Evolutionary conservation across 2,797 vertebrate genomes (phyloP).

Genomic region (Cottoperca gobio): DNA sequence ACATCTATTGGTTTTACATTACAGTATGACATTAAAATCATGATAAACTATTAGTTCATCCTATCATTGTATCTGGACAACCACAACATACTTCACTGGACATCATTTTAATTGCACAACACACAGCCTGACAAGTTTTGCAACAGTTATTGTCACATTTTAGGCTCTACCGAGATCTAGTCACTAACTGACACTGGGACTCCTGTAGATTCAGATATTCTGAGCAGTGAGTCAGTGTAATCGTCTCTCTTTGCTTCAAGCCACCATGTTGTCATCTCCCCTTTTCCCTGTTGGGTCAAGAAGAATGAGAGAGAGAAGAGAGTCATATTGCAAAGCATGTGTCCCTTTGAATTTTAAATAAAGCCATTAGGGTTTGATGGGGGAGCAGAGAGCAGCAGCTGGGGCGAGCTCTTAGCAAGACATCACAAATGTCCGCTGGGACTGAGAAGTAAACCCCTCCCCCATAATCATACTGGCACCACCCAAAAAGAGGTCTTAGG

Average conservation of each 20-base stretch:
- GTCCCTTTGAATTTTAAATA: conserved; percentile 71
- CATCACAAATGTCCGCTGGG: conserved; percentile 54
- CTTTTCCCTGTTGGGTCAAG: conserved; percentile 80
- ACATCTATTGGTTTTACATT: conserved; percentile 25
- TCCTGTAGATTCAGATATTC: conserved; percentile 48
- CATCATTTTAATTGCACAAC: conserved; percentile 18
- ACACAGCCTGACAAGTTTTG: conserved; percentile 19
- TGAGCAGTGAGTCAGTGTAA: conserved; percentile 54
- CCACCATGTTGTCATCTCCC: conserved; percentile 88
- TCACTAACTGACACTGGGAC: conserved; percentile 76
- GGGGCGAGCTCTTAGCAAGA: conserved; percentile 60
- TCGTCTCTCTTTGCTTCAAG: conserved; percentile 78
- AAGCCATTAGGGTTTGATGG: conserved; percentile 67
- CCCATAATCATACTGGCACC: conserved; percentile 43
- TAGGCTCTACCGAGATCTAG: conserved; percentile 38
- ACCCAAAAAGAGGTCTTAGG: conserved; percentile 49
- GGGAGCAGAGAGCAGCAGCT: conserved; percentile 70
- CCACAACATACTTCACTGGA: conserved; percentile 2
- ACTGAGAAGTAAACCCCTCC: conserved; percentile 33
- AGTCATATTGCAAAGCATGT: conserved; percentile 56
- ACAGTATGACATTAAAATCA: conserved; percentile 5
- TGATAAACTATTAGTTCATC: neutral
- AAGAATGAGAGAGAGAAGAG: conserved; percentile 16
- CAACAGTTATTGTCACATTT: conserved; percentile 3
- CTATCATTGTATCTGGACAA: conserved; percentile 8